These are phyloP conservation scores for Heliconius charithonia DNA, from an alignment of 2,888 invertebrate genomes.

Conservation along the genomic window DNA sequence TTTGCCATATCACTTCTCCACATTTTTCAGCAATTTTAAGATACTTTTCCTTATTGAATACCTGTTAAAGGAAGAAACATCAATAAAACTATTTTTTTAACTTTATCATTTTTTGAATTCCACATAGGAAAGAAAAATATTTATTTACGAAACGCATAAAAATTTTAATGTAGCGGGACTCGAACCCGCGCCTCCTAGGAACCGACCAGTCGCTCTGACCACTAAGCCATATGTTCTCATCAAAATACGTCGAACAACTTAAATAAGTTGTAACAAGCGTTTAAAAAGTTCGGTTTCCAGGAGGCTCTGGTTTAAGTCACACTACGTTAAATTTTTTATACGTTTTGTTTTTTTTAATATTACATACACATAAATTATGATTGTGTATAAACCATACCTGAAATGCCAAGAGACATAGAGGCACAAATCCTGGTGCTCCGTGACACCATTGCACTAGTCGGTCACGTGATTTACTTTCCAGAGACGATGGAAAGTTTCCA, in stretches of 20 bases:
- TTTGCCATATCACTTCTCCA: constrained; percentile 91
- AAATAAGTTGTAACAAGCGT: no score
- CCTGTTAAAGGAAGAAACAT: constrained; percentile 68
- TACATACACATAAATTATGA: background rate
- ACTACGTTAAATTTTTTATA: no score
- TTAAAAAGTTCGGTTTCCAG: no score
- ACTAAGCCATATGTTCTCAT: no score
- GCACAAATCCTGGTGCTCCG: constrained; percentile 94
- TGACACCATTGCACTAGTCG: constrained; percentile 96
- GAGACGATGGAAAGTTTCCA: constrained; percentile 91
- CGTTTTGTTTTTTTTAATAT: background rate
- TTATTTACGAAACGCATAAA: no score
- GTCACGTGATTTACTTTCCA: constrained; percentile 86
- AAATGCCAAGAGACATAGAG: constrained; percentile 87
- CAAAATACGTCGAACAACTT: no score
- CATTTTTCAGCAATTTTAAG: constrained; percentile 87
- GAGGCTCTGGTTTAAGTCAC: no score
- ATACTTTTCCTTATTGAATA: constrained; percentile 87
- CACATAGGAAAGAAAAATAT: no score
- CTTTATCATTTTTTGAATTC: background rate
- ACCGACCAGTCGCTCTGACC: no score
- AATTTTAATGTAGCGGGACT: no score
- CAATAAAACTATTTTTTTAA: background rate
- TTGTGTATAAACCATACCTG: constrained; percentile 75
- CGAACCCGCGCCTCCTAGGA: no score